A percentile compares a stretch with the other conserved stretches of the same genome.
phyloP scores from a whole-genome alignment of 2,888 invertebrate species.

The Corbicula japonica region DNA sequence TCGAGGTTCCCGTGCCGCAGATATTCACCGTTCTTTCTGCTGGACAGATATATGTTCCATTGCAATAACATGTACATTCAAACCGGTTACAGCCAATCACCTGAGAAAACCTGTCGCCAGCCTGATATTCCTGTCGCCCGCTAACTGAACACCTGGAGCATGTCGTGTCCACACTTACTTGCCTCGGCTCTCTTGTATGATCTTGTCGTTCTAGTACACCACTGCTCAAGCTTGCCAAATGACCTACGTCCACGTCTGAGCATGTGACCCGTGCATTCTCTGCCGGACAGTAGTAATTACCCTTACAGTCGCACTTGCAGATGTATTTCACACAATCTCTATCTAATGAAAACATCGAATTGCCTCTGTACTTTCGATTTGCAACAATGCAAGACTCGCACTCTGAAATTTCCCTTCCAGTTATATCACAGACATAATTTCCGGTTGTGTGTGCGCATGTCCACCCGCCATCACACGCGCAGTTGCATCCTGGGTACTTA shows the following conservation, averaged over 20 bases:
- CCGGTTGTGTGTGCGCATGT: constrained; percentile 59
- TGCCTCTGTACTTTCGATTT: constrained; percentile 57
- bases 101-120: constrained; percentile 66
- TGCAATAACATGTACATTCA: constrained; percentile 74
- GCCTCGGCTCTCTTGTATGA: constrained; percentile 21
- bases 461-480: constrained; percentile 81
- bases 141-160: constrained; percentile 43
- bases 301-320: constrained; percentile 70
- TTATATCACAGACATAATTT: constrained; percentile 40
- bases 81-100: constrained; percentile 73
- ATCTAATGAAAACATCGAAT: constrained; percentile 50
- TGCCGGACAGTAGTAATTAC: constrained; percentile 60
- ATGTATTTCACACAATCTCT: constrained; percentile 58
- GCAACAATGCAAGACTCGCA: constrained; percentile 66
- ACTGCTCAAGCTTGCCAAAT: constrained; percentile 27
- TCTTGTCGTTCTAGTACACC: neutral
- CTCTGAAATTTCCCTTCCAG: constrained; percentile 28
- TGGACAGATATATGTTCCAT: constrained; percentile 74
- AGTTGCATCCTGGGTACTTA: constrained; percentile 73
- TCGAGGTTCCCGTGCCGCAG: constrained; percentile 14
- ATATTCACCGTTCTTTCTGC: constrained; percentile 38
- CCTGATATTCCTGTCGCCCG: constrained; percentile 31
- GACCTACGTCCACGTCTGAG: constrained; percentile 1
- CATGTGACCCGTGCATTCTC: constrained; percentile 49
- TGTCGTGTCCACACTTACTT: constrained; percentile 10